A percentile compares a stretch with the other conserved stretches of the same genome.
phyloP scores from a whole-genome alignment of 2,113 vertebrate species.

The Hyperoodon ampullatus region DNA sequence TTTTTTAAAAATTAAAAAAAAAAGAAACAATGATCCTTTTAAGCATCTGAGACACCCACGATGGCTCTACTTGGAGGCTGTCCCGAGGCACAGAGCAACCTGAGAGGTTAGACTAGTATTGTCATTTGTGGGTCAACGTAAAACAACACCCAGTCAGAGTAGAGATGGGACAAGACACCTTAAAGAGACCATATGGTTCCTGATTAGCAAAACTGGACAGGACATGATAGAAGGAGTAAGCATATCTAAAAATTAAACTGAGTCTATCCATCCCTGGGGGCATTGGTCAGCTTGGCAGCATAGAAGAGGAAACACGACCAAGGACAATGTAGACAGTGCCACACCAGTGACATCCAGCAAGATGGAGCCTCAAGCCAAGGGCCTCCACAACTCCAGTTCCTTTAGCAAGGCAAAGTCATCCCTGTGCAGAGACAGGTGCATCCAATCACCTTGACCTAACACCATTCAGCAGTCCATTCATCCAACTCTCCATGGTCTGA shows the following conservation, averaged over 20 bases:
- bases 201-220: not conserved
- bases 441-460: too few relatives aligned
- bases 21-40: not conserved
- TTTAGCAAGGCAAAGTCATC: not conserved
- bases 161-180: not conserved
- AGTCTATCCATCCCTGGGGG: not conserved
- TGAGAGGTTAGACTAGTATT: not conserved
- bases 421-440: too few relatives aligned
- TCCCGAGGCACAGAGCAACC: not conserved
- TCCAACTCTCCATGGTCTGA: not conserved
- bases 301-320: rapidly evolving
- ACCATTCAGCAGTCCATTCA: rapidly evolving
- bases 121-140: not conserved
- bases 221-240: not conserved
- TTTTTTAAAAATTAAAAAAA: too few relatives aligned
- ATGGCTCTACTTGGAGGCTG: not conserved
- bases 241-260: not conserved
- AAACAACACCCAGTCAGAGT: not conserved
- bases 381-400: not conserved
- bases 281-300: rapidly evolving
- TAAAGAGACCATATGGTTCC: not conserved
- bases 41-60: not conserved
- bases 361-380: not conserved
- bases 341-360: not conserved
- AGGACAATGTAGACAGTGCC: not conserved